Base-by-base conservation (phyloP, 1,140 invertebrate genomes). In the Philopotamus ludificatus region DNA sequence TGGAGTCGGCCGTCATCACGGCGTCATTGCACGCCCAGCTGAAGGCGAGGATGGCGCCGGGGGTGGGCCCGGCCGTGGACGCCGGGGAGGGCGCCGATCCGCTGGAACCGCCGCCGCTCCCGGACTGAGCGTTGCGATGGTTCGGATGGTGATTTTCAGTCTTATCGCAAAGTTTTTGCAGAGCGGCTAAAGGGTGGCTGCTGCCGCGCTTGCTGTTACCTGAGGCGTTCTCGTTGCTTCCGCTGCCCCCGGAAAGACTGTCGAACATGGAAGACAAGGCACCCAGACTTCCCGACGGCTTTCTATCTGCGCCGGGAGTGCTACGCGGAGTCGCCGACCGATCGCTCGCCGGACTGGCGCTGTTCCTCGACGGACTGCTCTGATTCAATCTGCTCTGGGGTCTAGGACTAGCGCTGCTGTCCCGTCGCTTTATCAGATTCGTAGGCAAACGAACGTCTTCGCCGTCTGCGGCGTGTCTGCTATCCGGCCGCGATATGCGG, bases 141-240 rank as follows among this genome's bases (percentile, higher is more conserved):
- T 76, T 76, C 70, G 71, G 70, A 54, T 79, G 74, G 72, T 85
- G 86, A 42, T 87, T 93, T 77, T 95, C 92, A 69, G 93, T 94
- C 80, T 95, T 96, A 77, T 97, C 94, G 77, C 95, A 94, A 9
- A 97, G 85, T 75, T 96, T 96, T 73, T 97, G 94, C 44, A 98
- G 78, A 4, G 94, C 94, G 9, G 94, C 93, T 65, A 98, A 77
- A 16, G 95, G 95, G 78, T 94, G 92, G 70, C 89, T 89, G 68
- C 88, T 89, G 3, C 84, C 81, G 63, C 86, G 83, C 47, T 89
- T 89, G 64, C 81, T 81, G 4, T 80, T 79, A 47, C 82, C 80
- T 1, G 74, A 75, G 23, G 80, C 74, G 60, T 72, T 76, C 0
- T 78, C 73, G 4, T 73, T 74, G 0, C 73, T 72, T 0, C 78